Base-by-base conservation (phyloP, 2,888 invertebrate species). In the Oscheius sp. region DNA sequence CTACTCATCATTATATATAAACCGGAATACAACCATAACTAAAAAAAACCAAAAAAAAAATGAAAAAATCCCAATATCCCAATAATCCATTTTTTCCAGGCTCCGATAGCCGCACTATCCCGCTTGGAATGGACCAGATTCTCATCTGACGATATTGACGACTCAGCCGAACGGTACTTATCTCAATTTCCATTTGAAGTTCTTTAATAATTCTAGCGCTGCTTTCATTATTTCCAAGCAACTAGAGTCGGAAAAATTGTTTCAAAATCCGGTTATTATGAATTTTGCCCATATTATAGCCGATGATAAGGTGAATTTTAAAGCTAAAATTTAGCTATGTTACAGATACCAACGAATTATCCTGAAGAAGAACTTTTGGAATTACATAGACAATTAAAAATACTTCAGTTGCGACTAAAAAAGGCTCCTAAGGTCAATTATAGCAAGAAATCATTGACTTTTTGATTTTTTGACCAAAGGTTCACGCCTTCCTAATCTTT, bases 61-160 rank as follows among this genome's bases (percentile, higher is more conserved):
- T n/a, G n/a, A n/a, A n/a, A n/a, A n/a, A n/a, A n/a, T n/a, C n/a
- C n/a, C n/a, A n/a, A n/a, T n/a, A n/a, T n/a, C n/a, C n/a, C n/a
- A n/a, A n/a, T 28, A 20, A 17, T 51, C 28, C 12, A 14, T 51
- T 36, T n/a, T 6, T 6, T 38, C 1, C 38, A 61, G 61, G 62
- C 62, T 49, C 49, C 49, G 12, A 62, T 62, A 33, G 49, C 49
- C 2, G 47, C 62, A 4, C 49, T 62, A 1, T 50, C 64, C 24
- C 64, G 64, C 4, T 38, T 64, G n/a, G 64, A 67, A 36, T 67
- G 67, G 67, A 45, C 47, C 9, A 28, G 59, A 30, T 59, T 67
- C 20, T 57, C 67, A 8, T 30, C 57, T 2, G 49, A 47, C 9
- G 59, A 59, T 30, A 51, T 67, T n/a, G 59, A 59, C 9, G 47